phyloP scores from a whole-genome alignment of 2,797 vertebrate genomes.

The Aotus griseimembra region DNA sequence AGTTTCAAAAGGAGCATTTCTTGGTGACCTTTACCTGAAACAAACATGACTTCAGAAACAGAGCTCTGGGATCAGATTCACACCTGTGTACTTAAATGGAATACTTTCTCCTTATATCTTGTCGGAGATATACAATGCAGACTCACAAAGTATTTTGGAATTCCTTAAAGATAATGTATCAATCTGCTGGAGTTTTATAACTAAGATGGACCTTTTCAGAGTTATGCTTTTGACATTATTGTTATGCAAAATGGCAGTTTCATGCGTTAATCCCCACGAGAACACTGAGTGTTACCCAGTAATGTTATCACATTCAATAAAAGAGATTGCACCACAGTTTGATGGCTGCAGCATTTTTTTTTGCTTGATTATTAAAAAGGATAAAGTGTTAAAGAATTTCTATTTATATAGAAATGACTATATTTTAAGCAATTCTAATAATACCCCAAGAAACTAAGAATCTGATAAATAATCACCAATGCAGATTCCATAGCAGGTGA shows the following conservation, averaged over 20 bases:
- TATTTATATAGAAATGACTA: constrained; percentile 57
- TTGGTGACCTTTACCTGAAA: constrained; percentile 83
- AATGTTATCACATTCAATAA: constrained; percentile 78
- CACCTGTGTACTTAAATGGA: constrained; percentile 74
- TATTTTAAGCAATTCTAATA: constrained; percentile 61
- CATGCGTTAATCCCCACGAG: constrained; percentile 80
- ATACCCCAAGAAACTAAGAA: constrained; percentile 58
- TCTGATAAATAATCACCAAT: constrained; percentile 53
- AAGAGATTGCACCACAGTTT: constrained; percentile 72
- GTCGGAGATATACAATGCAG: constrained; percentile 77
- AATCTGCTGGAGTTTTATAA: constrained; percentile 79
- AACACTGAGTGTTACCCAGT: constrained; percentile 64
- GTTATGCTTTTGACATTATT: constrained; percentile 83
- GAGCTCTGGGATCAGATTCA: constrained; percentile 64
- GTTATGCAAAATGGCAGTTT: constrained; percentile 82
- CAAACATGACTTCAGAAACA: constrained; percentile 75
- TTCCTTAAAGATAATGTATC: constrained; percentile 81
- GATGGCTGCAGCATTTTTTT: constrained; percentile 58
- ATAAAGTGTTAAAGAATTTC: constrained; percentile 67
- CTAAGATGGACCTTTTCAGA: constrained; percentile 80
- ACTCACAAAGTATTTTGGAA: constrained; percentile 79
- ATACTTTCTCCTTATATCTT: constrained; percentile 74
- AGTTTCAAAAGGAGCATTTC: constrained; percentile 76
- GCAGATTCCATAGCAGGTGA: background rate
- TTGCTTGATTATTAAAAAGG: constrained; percentile 74